Evolutionary conservation across 2,888 invertebrate species (phyloP), one percentile per base, ranked within the genome.

Genomic region (Perithous albicinctus): DNA sequence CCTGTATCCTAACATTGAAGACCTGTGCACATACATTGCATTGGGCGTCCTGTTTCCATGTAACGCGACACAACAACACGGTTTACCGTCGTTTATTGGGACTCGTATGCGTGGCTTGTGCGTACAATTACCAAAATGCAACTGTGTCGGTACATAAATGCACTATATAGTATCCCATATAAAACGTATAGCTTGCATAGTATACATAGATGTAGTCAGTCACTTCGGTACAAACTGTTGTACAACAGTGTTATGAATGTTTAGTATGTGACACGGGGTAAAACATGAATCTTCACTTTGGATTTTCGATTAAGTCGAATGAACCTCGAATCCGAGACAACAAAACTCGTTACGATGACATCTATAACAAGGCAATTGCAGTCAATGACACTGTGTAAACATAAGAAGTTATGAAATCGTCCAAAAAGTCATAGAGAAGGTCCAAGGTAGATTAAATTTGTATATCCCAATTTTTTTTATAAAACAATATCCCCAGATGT

Each of bases 271-370:
- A 32, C 12, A 54, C 18, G 29, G 54, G 35, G 29, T 64, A 32
- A 64, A 74, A 64, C 74, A 64, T 7, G 51, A 54, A 41, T 51
- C 41, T 26, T 38, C 63, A 74, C 54, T 64, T 63, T 41, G 64
- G 54, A 74, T 64, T 48, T 74, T 43, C n/a, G 51, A n/a, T 26
- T 18, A 12, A 7, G 54, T 12, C n/a, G 10, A 54, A 54, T n/a
- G 10, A 54, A 10, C 54, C 29, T 54, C 8, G 51, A 1, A 12
- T 15, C 38, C 8, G 41, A n/a, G 10, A n/a, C 4, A 41, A 41
- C n/a, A n/a, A 12, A 12, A 41, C 4, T 12, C 41, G n/a, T 1
- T 41, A 4, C 2, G 2, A 41, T n/a, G 0, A 10, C 1, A 10
- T 41, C 41, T 12, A 12, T 10, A 1, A 41, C 41, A n/a, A 41